Percentiles rank a stretch among this genome's conserved stretches.
These are phyloP conservation scores for Eristalis tenax DNA, from an alignment of 2,888 invertebrate species.

Conservation along the genomic window DNA sequence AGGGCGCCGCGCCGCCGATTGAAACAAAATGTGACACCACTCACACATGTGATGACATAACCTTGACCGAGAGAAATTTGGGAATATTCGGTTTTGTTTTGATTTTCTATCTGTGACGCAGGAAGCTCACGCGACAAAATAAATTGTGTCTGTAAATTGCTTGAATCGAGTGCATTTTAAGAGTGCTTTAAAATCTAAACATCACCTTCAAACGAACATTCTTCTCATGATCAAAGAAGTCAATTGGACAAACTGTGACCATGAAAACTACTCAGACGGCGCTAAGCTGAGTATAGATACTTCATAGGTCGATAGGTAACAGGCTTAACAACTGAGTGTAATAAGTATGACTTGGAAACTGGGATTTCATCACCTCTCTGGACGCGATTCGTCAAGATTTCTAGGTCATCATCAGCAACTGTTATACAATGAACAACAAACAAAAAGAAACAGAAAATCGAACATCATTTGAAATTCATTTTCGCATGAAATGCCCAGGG, in stretches of 20 bases:
- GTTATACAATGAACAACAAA: not conserved
- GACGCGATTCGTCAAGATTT: not conserved
- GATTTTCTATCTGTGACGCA: not conserved
- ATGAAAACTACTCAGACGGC: not conserved
- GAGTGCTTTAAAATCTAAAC: not conserved
- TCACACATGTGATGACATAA: constrained; percentile 16
- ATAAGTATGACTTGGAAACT: not conserved
- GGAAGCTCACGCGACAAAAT: not conserved
- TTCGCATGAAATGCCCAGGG: not conserved
- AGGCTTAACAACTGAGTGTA: not conserved
- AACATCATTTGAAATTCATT: not conserved
- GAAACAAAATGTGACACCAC: not conserved
- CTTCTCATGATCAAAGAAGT: not conserved
- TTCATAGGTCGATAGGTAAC: constrained; percentile 2
- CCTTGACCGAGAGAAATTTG: constrained; percentile 10
- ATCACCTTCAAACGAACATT: not conserved
- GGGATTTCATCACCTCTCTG: not conserved
- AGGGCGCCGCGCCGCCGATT: not conserved
- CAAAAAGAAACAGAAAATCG: not conserved
- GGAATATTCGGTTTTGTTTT: not conserved
- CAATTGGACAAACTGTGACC: not conserved
- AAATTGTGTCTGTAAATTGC: too few relatives aligned
- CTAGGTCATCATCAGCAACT: not conserved
- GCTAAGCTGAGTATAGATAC: not conserved
- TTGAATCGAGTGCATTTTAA: not conserved